Conservation (phyloP, 2,797 vertebrate genomes). For the Chlorospingus flavigularis region DNA sequence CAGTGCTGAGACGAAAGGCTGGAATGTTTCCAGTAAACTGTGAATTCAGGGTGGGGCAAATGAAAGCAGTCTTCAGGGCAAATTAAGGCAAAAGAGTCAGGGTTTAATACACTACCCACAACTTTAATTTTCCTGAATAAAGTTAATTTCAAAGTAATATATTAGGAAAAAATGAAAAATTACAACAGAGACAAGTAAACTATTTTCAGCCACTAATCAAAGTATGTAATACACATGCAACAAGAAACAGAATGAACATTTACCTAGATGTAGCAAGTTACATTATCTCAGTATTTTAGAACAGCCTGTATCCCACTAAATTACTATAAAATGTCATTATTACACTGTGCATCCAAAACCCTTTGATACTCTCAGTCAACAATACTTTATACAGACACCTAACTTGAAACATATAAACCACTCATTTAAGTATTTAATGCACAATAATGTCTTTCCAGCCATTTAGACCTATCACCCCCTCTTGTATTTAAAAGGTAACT, state of each 20-base stretch:
- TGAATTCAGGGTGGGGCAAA: slow-evolving; percentile 27
- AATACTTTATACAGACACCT: not conserved
- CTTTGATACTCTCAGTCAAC: not conserved
- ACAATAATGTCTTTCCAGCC: not conserved
- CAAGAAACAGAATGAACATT: not conserved
- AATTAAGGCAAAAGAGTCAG: not conserved
- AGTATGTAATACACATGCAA: not conserved
- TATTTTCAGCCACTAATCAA: not conserved
- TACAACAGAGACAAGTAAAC: not conserved
- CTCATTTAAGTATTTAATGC: not conserved
- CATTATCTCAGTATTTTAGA: not conserved
- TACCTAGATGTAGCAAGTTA: not conserved
- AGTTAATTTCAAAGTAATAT: not conserved
- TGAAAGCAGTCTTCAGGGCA: not conserved
- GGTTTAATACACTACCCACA: not conserved
- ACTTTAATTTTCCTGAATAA: not conserved
- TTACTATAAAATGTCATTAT: not conserved
- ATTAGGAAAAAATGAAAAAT: not conserved
- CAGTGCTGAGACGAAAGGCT: not conserved
- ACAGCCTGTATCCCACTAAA: not conserved
- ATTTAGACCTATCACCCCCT: fast-evolving
- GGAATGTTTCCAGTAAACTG: slow-evolving; percentile 28
- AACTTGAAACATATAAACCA: not conserved
- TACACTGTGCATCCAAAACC: not conserved
- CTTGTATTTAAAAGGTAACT: not conserved